These are phyloP conservation scores for Pterocles burchelli DNA, from an alignment of 2,113 vertebrate species.

Conservation along the genomic window DNA sequence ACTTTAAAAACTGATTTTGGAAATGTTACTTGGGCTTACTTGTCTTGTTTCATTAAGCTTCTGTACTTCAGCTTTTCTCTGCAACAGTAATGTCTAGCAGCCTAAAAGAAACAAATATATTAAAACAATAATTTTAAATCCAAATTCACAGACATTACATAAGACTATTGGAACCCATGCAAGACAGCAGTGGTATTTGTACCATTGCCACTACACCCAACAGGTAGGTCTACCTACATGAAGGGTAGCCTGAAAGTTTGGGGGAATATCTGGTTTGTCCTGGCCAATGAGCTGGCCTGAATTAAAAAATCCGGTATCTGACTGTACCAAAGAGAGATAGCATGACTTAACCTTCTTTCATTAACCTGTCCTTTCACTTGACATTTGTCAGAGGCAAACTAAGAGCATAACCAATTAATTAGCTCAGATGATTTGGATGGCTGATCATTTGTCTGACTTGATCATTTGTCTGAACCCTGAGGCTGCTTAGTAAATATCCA, in stretches of 20 bases:
- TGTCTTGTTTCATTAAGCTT: background rate
- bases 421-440: background rate
- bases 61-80: background rate
- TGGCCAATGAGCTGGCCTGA: background rate
- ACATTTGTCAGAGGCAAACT: background rate
- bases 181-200: background rate
- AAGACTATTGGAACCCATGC: background rate
- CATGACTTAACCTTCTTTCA: background rate
- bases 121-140: background rate
- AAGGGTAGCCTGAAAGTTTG: background rate
- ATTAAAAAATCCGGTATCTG: background rate
- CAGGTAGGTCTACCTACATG: background rate
- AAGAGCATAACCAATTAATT: conserved; percentile 1
- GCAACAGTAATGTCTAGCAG: background rate
- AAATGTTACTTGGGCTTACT: background rate
- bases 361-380: background rate
- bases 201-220: background rate
- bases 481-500: background rate
- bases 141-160: background rate
- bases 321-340: background rate
- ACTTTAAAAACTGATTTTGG: background rate
- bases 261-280: background rate
- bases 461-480: background rate
- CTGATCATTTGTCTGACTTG: background rate
- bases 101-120: background rate